phyloP scores from a whole-genome alignment of 2,888 invertebrate genomes.

The Seira ritae region DNA sequence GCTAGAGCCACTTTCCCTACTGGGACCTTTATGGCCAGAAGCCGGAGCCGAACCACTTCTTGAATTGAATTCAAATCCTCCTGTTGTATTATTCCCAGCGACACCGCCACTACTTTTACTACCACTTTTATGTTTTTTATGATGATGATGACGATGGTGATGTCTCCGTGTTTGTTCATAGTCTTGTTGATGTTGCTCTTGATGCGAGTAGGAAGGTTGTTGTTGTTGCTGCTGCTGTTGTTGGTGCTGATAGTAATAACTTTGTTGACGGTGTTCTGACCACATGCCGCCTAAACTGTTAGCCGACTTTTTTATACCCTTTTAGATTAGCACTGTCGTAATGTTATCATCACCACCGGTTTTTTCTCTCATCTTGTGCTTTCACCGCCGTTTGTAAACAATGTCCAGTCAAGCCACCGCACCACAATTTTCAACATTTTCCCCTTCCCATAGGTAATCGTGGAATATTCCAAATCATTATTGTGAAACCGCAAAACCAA shows the following conservation, averaged over 20 bases:
- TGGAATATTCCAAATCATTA: too few species aligned
- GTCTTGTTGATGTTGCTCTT: conserved; percentile 28
- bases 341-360: too few species aligned
- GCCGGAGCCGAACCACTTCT: too few species aligned
- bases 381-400: too few species aligned
- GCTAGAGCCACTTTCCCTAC: too few species aligned
- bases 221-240: conserved; percentile 23
- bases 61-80: conserved; percentile 43
- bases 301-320: not conserved
- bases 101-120: conserved; percentile 5
- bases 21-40: too few species aligned
- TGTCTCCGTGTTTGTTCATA: too few species aligned
- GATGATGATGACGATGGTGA: conserved; percentile 23
- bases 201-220: conserved; percentile 3
- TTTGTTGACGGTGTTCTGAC: conserved; percentile 52
- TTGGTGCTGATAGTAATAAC: conserved; percentile 40
- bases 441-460: too few species aligned
- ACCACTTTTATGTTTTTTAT: conserved; percentile 30
- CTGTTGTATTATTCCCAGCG: conserved; percentile 19
- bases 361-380: too few species aligned
- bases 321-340: too few species aligned
- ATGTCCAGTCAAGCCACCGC: not conserved
- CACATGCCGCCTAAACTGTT: conserved; percentile 40
- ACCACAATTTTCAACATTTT: not conserved
- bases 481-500: not conserved